Evolutionary conservation across 2,113 vertebrate genomes (phyloP), one percentile per base, ranked within the genome.

Genomic region (Zosterops pallidus): DNA sequence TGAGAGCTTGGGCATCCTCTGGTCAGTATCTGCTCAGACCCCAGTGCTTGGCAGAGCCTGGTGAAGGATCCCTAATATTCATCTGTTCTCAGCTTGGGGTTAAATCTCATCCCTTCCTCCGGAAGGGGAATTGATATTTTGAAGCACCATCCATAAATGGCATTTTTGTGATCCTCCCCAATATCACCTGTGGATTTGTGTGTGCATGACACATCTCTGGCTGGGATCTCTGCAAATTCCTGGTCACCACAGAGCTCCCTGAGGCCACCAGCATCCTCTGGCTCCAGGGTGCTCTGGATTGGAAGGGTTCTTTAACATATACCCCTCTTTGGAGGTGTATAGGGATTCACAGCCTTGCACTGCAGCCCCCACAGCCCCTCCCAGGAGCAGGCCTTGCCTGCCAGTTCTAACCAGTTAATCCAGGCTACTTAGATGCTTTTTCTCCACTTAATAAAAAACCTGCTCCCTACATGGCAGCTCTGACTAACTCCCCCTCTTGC

Each of bases 271-370:
- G 70, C 56, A 33, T 14, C 74, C 1, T 0, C 23, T 69, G 72
- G 72, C 68, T 49, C 21, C 1, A 2, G 59, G 23, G 14, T 11
- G 37, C 46, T 49, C 69, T 20, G 17, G 55, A 4, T 24, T 60
- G 72, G 72, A 68, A 37, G 37, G 37, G 9, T 6, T 89, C 8
- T 42, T 12, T n/a, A 23, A 11, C n/a, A 25, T 12, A 23, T 1
- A 15, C 4, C 5, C 5, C 9, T 18, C 5, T 5, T 12, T 18
- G 7, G 82, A 37, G 46, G 17, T 3, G 0, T 25, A 3, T 28
- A n/a, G 65, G 53, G 26, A 35, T 20, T 76, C 75, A 65, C 24
- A 16, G 67, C 89, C 89, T 31, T 9, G 3, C n/a, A 44, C 5
- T 1, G 53, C 67, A 35, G 57, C 59, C 71, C 70, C 44, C 53